Base-by-base conservation (phyloP, 2,888 invertebrate species). In the Drosophila picticornis region DNA sequence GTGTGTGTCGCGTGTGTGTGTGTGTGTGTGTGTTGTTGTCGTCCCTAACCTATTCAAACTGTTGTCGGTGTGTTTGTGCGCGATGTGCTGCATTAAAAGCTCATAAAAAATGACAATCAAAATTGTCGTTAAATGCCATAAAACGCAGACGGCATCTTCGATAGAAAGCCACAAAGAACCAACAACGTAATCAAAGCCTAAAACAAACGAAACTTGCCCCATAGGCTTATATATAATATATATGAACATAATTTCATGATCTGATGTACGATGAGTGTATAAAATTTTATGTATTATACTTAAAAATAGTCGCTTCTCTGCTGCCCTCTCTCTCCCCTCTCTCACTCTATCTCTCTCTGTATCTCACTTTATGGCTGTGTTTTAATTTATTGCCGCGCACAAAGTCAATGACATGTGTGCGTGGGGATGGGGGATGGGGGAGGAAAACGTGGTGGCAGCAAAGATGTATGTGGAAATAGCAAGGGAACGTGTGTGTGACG, bases 351-450 rank as follows among this genome's bases (percentile, higher is more conserved):
- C 76, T 19, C 25, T 10, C 52, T 16, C 22, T 16, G 67, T 62
- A 53, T 51, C 72, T 2, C 31, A 52, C 31, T 73, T 81, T 80
- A 83, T 83, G 73, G 70, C 68, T 59, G 67, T 69, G 57, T 58
- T 60, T 72, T 57, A 85, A 88, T 84, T 84, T 88, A 84, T 85
- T 77, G 77, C 75, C 66, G 55, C 51, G 43, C 57, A 50, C 65
- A 73, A 78, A 83, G 84, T 88, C 84, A 84, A 80, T 85, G 84
- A 88, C 84, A 84, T 80, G 65, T 75, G 69, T 52, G 64, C 29
- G 34, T 53, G 56, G 31, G 34, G 48, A 43, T 43, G 31, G 40
- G n/a, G n/a, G 58, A 25, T 4, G 34, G 27, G 43, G 29, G n/a
- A 22, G 46, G 34, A 43, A 16, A 62, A 22, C 51, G 52, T 46